Conservation (phyloP, 1,140 invertebrate genomes). For the Drosophila ironensis region DNA sequence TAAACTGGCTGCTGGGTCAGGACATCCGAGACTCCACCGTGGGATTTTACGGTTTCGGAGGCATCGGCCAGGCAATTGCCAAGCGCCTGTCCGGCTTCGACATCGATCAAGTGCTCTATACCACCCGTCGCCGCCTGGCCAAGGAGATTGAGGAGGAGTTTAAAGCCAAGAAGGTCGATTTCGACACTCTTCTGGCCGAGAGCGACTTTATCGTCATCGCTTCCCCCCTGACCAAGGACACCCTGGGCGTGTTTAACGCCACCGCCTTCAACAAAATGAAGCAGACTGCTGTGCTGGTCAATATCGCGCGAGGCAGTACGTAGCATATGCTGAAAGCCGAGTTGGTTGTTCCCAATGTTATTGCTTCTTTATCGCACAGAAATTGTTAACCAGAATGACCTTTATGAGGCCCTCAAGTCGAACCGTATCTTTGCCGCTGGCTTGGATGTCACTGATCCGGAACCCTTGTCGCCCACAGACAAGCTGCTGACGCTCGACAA, state of each 20-base stretch:
- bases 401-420: slow-evolving; percentile 90
- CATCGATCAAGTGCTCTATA: slow-evolving; percentile 88
- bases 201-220: slow-evolving; percentile 92
- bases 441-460: slow-evolving; percentile 95
- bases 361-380: slow-evolving; percentile 83
- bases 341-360: slow-evolving; percentile 49
- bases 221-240: slow-evolving; percentile 88
- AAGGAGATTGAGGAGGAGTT: slow-evolving; percentile 86
- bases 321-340: too few species aligned
- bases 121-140: slow-evolving; percentile 85
- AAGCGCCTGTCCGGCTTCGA: slow-evolving; percentile 89
- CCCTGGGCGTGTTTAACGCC: slow-evolving; percentile 89
- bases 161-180: slow-evolving; percentile 87
- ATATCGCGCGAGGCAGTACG: slow-evolving; percentile 91
- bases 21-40: slow-evolving; percentile 90
- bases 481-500: slow-evolving; percentile 91
- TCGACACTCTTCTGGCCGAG: slow-evolving; percentile 87
- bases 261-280: slow-evolving; percentile 93
- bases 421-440: slow-evolving; percentile 93
- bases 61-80: slow-evolving; percentile 90
- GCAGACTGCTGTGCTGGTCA: slow-evolving; percentile 90
- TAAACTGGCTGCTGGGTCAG: slow-evolving; percentile 93
- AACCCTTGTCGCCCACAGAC: slow-evolving; percentile 92
- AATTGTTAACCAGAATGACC: slow-evolving; percentile 90
- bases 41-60: slow-evolving; percentile 93